A percentile compares a stretch with the other conserved stretches of the same genome.
These are phyloP conservation scores for Cryptoprocta ferox DNA, from an alignment of 2,797 vertebrate genomes.

Conservation along the genomic window DNA sequence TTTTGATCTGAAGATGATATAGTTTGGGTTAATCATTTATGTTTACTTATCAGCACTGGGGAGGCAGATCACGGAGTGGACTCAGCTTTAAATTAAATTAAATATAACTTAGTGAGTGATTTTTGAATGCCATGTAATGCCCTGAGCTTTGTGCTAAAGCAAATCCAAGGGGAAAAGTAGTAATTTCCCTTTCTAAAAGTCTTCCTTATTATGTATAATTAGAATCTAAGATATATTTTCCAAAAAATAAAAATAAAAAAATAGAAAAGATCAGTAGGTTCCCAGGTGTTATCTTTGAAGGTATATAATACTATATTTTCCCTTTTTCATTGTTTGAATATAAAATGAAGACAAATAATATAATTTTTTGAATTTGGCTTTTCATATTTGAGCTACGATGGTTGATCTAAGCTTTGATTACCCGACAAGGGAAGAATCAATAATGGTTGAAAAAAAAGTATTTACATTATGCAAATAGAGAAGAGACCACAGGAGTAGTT, in stretches of 20 bases:
- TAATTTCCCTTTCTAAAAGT: constrained; percentile 41
- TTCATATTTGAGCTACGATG: constrained; percentile 50
- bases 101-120: constrained; percentile 28
- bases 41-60: constrained; percentile 28
- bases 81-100: constrained; percentile 50
- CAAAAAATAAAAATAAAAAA: background rate
- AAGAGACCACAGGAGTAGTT: background rate
- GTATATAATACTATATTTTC: background rate
- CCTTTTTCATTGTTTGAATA: constrained; percentile 14
- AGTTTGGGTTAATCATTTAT: background rate
- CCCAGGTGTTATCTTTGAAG: constrained; percentile 12
- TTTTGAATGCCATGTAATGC: background rate
- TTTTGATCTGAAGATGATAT: constrained; percentile 56
- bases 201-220: background rate
- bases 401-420: constrained; percentile 58
- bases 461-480: constrained; percentile 63
- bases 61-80: background rate
- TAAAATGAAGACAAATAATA: constrained; percentile 39
- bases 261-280: background rate
- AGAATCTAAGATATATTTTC: constrained; percentile 32
- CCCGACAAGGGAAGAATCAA: constrained; percentile 43
- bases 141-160: background rate
- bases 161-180: constrained; percentile 35
- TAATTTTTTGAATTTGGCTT: constrained; percentile 36
- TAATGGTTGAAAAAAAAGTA: background rate